phyloP scores from a whole-genome alignment of 2,113 vertebrate species.

The Seriola dumerili region DNA sequence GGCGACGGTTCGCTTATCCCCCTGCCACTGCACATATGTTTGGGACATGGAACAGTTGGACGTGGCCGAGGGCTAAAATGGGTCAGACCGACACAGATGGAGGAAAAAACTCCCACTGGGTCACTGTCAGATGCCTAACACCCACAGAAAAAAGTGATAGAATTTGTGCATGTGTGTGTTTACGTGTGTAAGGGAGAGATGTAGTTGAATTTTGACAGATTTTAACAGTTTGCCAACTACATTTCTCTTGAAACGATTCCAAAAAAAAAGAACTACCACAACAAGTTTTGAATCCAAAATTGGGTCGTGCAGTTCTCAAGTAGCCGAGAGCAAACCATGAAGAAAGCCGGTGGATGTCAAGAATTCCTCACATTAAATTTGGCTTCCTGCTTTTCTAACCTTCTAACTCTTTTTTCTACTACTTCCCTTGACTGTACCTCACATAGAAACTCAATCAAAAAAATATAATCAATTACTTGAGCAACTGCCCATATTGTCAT shows the following conservation, averaged over 20 bases:
- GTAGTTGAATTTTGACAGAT: conserved; percentile 65
- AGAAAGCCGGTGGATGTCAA: conserved; percentile 47
- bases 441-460: not conserved
- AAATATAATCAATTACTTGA: conserved; percentile 7
- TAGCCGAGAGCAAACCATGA: conserved; percentile 33
- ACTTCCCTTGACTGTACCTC: conserved; percentile 13
- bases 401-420: not conserved
- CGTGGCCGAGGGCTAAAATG: conserved; percentile 87
- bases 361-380: conserved; percentile 30
- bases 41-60: conserved; percentile 87
- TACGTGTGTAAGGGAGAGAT: conserved; percentile 36
- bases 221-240: conserved; percentile 67
- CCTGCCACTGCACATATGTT: conserved; percentile 87
- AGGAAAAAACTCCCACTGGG: conserved; percentile 84
- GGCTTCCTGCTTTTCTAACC: not conserved
- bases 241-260: conserved; percentile 41
- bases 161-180: conserved; percentile 29
- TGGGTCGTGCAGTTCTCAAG: conserved; percentile 46
- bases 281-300: conserved; percentile 51
- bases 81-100: conserved; percentile 88
- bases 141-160: conserved; percentile 59
- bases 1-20: conserved; percentile 81
- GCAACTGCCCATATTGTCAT: not conserved
- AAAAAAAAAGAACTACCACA: conserved; percentile 32
- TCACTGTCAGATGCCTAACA: conserved; percentile 82